These are phyloP conservation scores for Orius insidiosus DNA, from an alignment of 1,140 invertebrate species.

Conservation along the genomic window DNA sequence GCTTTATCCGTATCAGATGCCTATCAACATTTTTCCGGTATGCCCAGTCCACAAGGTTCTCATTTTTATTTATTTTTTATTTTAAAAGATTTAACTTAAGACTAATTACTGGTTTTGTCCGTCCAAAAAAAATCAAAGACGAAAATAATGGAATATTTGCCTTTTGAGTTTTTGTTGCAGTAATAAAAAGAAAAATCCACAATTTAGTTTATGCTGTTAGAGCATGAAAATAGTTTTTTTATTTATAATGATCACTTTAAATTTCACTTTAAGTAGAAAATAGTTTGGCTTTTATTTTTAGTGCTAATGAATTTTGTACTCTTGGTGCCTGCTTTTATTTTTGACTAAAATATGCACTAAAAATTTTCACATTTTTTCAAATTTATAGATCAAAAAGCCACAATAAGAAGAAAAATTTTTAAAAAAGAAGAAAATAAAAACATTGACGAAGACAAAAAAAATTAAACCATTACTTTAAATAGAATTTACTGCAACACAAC, in stretches of 20 bases:
- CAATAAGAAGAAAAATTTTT: too few relatives aligned
- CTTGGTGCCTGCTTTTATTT: slow-evolving; percentile 6
- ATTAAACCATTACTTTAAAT: too few relatives aligned
- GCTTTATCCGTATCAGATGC: slow-evolving; percentile 18
- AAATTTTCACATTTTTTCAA: too few relatives aligned
- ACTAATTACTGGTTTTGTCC: too few relatives aligned
- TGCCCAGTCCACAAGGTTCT: slow-evolving; percentile 7
- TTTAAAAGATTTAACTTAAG: not conserved
- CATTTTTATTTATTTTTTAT: slow-evolving; percentile 11
- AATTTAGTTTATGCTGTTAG: not conserved
- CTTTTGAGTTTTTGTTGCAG: not conserved
- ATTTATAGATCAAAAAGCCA: too few relatives aligned
- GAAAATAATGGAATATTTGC: slow-evolving; percentile 1
- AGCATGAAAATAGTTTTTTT: slow-evolving; percentile 1
- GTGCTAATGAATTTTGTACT: slow-evolving; percentile 3
- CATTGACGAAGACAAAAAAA: too few relatives aligned
- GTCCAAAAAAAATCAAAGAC: not conserved
- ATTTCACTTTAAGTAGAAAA: not conserved
- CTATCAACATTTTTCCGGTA: slow-evolving; percentile 19
- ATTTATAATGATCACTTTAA: not conserved
- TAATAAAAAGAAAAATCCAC: not conserved
- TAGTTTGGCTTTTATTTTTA: not conserved
- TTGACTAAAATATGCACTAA: not conserved
- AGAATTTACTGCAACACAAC: too few relatives aligned
- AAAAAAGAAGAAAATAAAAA: too few relatives aligned